Base-by-base conservation (phyloP, 2,113 vertebrate species). In the Merops nubicus region DNA sequence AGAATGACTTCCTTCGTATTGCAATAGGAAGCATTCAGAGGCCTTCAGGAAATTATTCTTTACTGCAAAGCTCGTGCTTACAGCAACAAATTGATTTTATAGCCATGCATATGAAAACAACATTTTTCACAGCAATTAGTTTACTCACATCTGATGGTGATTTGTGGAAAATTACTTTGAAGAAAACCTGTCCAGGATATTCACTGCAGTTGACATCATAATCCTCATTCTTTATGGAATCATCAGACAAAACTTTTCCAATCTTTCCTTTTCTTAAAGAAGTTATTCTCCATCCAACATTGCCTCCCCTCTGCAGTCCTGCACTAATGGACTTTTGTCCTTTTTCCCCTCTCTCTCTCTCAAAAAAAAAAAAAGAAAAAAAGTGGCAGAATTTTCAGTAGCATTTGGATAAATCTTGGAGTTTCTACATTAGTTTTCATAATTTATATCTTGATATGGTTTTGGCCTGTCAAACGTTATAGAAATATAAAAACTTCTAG, bases 41-140 rank as follows among this genome's bases (percentile, higher is more conserved):
- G 36, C 48, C 45, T 63, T 91, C 68, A 89, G 79, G 85, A 95
- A 94, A 96, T 94, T 12, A 75, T 79, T 95, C 47, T 62, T 75
- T 68, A 86, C 88, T 91, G 77, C 78, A 82, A 13, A 43, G 28
- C 47, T 86, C 5, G 1, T 89, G 38, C 77, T 94, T 72, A 60
- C 8, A 69, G 81, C 74, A 86, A 81, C 85, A 81, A 92, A 85
- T 34, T 59, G 43, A 79, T 74, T 76, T 92, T 69, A 48, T 63
- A 84, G 65, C 47, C 72, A 23, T 43, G 76, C 26, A 12, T 54
- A 42, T 31, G 68, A 77, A 85, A 87, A 89, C 45, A 36, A 57
- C 51, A 28, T 84, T 92, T 92, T 84, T 77, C 28, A 51, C 25
- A 69, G 34, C 45, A 88, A 69, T 89, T 95, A 89, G 75, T 90